phyloP scores from a whole-genome alignment of 2,888 invertebrate species.

The Orgyia antiqua region DNA sequence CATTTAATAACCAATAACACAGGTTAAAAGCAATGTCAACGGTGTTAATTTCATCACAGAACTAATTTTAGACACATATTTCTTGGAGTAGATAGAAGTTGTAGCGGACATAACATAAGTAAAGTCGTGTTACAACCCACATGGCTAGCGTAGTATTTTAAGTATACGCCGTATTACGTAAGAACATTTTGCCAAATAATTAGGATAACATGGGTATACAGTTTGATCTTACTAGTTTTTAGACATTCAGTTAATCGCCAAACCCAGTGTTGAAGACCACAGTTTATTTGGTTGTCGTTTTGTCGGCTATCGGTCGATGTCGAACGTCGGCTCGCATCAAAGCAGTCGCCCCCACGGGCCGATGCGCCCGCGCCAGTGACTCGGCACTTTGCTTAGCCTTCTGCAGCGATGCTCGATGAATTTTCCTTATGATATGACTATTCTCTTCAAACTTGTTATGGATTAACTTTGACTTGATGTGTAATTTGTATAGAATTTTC shows the following conservation, averaged over 20 bases:
- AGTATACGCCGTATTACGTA: too few species aligned
- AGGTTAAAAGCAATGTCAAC: too few species aligned
- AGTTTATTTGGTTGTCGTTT: slow-evolving; percentile 54
- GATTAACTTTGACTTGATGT: slow-evolving; percentile 11
- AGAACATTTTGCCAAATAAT: too few species aligned
- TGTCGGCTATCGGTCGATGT: slow-evolving; percentile 70
- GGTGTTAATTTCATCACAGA: too few species aligned
- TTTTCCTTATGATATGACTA: slow-evolving; percentile 53
- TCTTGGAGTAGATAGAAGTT: too few species aligned
- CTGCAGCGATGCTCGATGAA: slow-evolving; percentile 37
- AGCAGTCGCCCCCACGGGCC: slow-evolving; percentile 48
- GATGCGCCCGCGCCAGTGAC: slow-evolving; percentile 67
- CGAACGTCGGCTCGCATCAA: slow-evolving; percentile 73
- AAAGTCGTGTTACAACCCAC: too few species aligned
- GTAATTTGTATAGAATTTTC: slow-evolving; percentile 22
- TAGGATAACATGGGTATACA: too few species aligned
- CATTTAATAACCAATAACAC: too few species aligned
- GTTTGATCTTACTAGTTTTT: too few species aligned
- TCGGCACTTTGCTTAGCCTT: slow-evolving; percentile 52
- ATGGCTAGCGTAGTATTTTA: too few species aligned
- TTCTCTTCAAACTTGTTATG: slow-evolving; percentile 20
- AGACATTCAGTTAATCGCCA: slow-evolving; percentile 32
- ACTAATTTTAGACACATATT: too few species aligned
- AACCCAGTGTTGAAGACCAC: slow-evolving; percentile 31
- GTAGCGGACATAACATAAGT: too few species aligned